phyloP scores from a whole-genome alignment of 2,113 vertebrate species.

The Puffinus mauretanicus region DNA sequence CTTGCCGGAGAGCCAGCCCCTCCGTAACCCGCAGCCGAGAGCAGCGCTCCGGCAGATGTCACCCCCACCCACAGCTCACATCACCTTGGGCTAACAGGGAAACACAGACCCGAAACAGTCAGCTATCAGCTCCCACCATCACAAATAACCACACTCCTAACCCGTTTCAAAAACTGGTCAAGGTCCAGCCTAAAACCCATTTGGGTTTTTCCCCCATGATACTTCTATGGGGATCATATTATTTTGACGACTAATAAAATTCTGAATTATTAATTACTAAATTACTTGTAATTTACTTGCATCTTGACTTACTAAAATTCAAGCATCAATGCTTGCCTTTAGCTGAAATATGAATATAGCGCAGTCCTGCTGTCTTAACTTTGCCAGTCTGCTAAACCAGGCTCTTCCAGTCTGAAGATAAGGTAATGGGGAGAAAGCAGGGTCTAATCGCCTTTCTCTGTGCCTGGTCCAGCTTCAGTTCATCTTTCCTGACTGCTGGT shows the following conservation, averaged over 20 bases:
- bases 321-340: background rate
- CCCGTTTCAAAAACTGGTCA: background rate
- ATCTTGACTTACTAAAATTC: background rate
- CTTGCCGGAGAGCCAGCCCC: background rate
- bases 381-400: background rate
- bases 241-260: background rate
- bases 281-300: background rate
- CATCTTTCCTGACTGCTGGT: background rate
- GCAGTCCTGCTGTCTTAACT: background rate
- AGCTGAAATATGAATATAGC: background rate
- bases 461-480: background rate
- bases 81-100: background rate
- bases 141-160: background rate
- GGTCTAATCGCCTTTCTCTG: background rate
- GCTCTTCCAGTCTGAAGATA: background rate
- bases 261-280: background rate
- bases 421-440: background rate
- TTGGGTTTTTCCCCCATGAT: background rate
- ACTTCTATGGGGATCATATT: background rate
- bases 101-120: background rate
- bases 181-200: background rate
- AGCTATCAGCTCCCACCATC: background rate
- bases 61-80: background rate
- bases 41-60: background rate
- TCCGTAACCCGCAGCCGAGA: accelerated